phyloP scores from a whole-genome alignment of 2,797 vertebrate genomes.

The Myioborus miniatus region DNA sequence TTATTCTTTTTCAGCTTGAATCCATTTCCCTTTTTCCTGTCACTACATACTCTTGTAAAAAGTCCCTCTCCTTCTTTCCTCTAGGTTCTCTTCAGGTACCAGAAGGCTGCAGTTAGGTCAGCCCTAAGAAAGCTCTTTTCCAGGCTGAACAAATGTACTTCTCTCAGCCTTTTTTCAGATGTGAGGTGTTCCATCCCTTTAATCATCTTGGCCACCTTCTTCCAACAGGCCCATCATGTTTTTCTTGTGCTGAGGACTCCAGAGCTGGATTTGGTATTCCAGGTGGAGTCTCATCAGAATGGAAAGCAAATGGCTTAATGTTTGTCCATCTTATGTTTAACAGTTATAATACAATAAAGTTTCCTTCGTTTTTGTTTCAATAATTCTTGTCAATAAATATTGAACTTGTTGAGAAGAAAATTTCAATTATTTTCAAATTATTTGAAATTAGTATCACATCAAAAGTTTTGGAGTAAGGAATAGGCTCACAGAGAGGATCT shows the following conservation, averaged over 20 bases:
- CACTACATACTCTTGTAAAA: not conserved
- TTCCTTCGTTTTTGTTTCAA: not conserved
- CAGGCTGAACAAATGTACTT: not conserved
- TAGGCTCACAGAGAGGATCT: not conserved
- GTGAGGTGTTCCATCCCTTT: not conserved
- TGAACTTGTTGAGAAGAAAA: not conserved
- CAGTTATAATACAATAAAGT: not conserved
- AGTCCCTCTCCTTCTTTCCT: not conserved
- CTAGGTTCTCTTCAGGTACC: not conserved
- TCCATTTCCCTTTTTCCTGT: not conserved
- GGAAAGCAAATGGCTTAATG: not conserved
- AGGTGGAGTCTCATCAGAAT: not conserved
- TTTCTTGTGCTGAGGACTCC: not conserved
- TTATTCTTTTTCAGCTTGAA: not conserved
- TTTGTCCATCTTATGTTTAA: not conserved
- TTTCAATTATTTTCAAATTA: not conserved
- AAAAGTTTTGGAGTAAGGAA: not conserved
- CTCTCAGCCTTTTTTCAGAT: not conserved
- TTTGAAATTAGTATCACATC: not conserved
- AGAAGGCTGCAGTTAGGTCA: not conserved
- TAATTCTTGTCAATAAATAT: not conserved
- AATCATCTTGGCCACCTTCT: not conserved
- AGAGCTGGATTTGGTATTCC: not conserved
- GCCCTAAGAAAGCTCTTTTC: rapidly evolving
- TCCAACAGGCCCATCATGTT: not conserved